Percentiles rank a stretch among this genome's conserved stretches.
These are phyloP conservation scores for human DNA, from an alignment of 2,113 vertebrate genomes.

Conservation along the genomic window DNA sequence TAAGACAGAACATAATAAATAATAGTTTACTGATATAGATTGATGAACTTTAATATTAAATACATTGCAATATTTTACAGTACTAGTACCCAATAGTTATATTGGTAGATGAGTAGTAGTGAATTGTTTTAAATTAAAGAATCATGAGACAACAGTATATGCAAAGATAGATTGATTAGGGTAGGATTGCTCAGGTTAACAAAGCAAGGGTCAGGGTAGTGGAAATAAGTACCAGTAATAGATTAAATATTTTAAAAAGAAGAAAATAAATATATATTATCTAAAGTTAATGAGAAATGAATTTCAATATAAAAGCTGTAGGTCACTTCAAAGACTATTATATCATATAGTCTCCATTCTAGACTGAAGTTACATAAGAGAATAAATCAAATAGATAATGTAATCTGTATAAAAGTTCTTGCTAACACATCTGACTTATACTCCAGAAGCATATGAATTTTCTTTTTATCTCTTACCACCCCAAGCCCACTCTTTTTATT, in stretches of 20 bases:
- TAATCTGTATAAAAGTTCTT: not conserved
- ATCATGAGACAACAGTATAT: not conserved
- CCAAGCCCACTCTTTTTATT: not conserved
- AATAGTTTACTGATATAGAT: not conserved
- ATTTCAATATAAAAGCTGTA: not conserved
- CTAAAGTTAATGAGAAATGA: not conserved
- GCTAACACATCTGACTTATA: not conserved
- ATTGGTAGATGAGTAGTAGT: not conserved
- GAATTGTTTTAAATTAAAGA: conserved; percentile 44
- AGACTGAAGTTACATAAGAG: not conserved
- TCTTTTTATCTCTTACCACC: not conserved
- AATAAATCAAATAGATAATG: not conserved
- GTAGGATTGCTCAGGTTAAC: not conserved
- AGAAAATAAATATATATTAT: not conserved
- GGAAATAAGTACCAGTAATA: not conserved
- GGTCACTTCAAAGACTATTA: not conserved
- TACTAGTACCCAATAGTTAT: not conserved
- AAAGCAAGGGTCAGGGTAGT: not conserved
- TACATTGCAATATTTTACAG: not conserved
- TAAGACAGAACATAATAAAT: not conserved
- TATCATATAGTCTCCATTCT: not conserved
- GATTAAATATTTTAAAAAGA: not conserved
- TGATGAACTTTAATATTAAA: not conserved
- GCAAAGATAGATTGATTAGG: not conserved
- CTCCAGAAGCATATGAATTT: not conserved